Base-by-base conservation (phyloP, 2,888 invertebrate species). In the Strigamia crassipes region DNA sequence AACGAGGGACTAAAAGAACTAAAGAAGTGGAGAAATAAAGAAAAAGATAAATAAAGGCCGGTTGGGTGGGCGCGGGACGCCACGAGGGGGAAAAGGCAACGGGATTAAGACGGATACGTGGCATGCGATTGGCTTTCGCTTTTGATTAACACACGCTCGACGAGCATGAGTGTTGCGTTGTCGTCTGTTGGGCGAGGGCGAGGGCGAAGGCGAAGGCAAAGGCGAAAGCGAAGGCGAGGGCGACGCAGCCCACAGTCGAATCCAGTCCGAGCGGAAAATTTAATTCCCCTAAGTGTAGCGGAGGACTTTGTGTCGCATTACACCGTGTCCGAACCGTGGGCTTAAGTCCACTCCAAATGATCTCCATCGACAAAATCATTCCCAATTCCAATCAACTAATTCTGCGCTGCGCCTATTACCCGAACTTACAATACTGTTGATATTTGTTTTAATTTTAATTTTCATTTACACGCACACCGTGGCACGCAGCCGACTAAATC, bases 191-290 rank as follows among this genome's bases (percentile, higher is more conserved):
- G 27, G 27, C 27, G 27, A 27, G 3, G 3, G 27, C 27, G 27
- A 27, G 27, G 27, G 27, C 27, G 27, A 27, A 3, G 27, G 27
- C 27, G 27, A 27, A 27, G 27, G 27, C 27, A 27, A 27, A 27
- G 27, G 27, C 27, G 27, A 27, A 27, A 3, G 27, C 27, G 27
- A 27, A 27, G 23, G 27, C 21, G 27, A 13, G 66, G 23, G 66
- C 21, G 23, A 66, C 66, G 66, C 66, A 56, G 56, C 15, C 56
- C 56, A 15, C 18, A 56, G 56, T 18, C 56, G 56, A 56, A 73
- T 73, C 73, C 31, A 73, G 73, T 73, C 73, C 73, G 73, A 73
- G 73, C 73, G 73, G 73, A 73, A 73, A 73, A 73, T 73, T 73
- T 73, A 73, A 73, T 73, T 73, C 73, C 73, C 73, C 73, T 31